Conservation (phyloP, 2,797 vertebrate genomes). For the Malacoctenus gilli region DNA sequence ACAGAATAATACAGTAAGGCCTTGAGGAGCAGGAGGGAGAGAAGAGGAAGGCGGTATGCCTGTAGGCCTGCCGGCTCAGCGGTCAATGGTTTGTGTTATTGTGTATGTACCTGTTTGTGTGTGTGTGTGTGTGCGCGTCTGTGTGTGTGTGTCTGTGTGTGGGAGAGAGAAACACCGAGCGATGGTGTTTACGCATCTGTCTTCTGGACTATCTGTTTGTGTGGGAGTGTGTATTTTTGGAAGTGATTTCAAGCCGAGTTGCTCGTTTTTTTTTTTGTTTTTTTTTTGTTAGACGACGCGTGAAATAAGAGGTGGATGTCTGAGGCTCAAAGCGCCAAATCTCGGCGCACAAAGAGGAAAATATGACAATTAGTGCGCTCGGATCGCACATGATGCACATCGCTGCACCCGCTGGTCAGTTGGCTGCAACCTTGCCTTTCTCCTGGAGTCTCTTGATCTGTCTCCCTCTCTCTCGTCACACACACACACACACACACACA, state of each 20-base stretch:
- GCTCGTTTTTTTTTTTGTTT: too few relatives aligned
- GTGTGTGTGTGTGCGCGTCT: constrained; percentile 2
- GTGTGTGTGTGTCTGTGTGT: background rate
- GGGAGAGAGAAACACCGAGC: constrained; percentile 6
- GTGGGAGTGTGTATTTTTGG: constrained; percentile 59
- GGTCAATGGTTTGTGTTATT: constrained; percentile 60
- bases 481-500: too few relatives aligned
- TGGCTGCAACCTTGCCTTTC: constrained; percentile 10
- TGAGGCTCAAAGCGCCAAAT: constrained; percentile 29
- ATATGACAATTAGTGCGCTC: constrained; percentile 20
- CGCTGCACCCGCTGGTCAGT: constrained; percentile 51
- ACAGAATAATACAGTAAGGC: constrained; percentile 78
- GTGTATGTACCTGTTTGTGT: constrained; percentile 18
- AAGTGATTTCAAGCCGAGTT: constrained; percentile 48
- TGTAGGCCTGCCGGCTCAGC: constrained; percentile 52
- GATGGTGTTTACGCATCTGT: constrained; percentile 48
- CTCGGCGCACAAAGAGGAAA: constrained; percentile 21
- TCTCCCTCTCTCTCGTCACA: background rate
- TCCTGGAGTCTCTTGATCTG: background rate
- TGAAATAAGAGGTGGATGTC: constrained; percentile 45
- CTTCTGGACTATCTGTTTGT: constrained; percentile 42
- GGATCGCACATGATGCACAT: constrained; percentile 11
- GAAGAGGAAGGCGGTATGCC: constrained; percentile 63
- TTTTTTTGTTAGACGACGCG: constrained; percentile 38
- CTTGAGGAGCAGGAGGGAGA: constrained; percentile 72